Evolutionary conservation across 2,888 invertebrate genomes (phyloP).

Genomic region (Thymelicus sylvestris): DNA sequence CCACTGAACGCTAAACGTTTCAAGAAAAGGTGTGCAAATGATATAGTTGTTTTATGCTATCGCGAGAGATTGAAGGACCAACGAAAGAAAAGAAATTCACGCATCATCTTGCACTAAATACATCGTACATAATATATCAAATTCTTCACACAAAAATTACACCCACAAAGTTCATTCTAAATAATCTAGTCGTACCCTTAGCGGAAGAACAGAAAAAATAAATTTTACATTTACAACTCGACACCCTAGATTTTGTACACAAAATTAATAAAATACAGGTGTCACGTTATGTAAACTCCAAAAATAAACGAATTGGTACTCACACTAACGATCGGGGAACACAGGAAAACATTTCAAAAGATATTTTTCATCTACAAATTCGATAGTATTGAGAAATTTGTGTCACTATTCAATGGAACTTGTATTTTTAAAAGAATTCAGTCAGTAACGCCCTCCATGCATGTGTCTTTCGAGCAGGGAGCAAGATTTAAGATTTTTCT

Average conservation of each 20-base stretch:
- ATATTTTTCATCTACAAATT: slow-evolving; percentile 65
- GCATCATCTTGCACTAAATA: background rate
- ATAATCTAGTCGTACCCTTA: background rate
- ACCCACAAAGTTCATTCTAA: background rate
- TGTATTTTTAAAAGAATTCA: slow-evolving; percentile 54
- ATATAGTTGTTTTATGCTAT: background rate
- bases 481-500: background rate
- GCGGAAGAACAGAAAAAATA: background rate
- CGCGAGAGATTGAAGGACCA: too few species aligned
- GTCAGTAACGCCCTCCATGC: slow-evolving; percentile 68
- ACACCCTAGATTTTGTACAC: slow-evolving; percentile 50
- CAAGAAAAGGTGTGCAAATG: background rate
- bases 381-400: slow-evolving; percentile 48
- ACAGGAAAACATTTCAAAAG: slow-evolving; percentile 78
- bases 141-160: slow-evolving; percentile 31
- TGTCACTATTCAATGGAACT: slow-evolving; percentile 52
- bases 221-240: background rate
- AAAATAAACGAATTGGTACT: slow-evolving; percentile 77
- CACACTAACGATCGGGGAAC: slow-evolving; percentile 77
- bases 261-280: slow-evolving; percentile 72
- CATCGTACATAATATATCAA: slow-evolving; percentile 6
- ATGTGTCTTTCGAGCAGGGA: slow-evolving; percentile 41
- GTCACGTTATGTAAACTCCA: slow-evolving; percentile 82
- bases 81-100: background rate
- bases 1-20: too few species aligned